Conservation (phyloP, 2,797 vertebrate species). For the Coregonus ussuriensis region DNA sequence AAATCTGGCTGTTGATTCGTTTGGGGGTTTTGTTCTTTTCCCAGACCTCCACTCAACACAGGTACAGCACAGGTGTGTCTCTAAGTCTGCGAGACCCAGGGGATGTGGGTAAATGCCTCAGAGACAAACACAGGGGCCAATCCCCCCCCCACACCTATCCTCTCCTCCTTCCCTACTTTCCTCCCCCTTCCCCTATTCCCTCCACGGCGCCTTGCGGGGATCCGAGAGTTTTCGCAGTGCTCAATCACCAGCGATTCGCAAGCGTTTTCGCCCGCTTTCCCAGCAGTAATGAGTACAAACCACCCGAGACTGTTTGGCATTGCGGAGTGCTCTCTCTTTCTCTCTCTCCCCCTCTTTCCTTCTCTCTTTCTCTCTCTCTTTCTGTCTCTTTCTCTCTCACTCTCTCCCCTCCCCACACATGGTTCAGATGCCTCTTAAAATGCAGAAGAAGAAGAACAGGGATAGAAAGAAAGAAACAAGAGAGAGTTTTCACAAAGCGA, state of each 20-base stretch:
- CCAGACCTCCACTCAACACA: conserved; percentile 1
- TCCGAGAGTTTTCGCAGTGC: conserved; percentile 40
- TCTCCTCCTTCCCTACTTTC: background rate
- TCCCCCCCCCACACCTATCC: background rate
- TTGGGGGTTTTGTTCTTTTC: background rate
- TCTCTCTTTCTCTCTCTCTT: background rate
- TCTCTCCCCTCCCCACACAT: conserved; percentile 11
- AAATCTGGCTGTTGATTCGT: background rate
- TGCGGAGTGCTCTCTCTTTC: background rate
- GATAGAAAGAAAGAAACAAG: conserved; percentile 15
- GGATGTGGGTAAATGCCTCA: conserved; percentile 41
- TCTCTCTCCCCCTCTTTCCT: background rate
- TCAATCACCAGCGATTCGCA: conserved; percentile 48
- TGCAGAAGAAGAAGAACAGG: conserved; percentile 10
- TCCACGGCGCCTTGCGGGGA: conserved; percentile 28
- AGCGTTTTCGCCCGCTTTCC: conserved; percentile 43
- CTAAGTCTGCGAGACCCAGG: conserved; percentile 17
- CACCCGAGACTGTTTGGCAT: conserved; percentile 42
- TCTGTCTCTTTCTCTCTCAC: background rate
- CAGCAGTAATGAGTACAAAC: conserved; percentile 63
- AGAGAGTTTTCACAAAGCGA: conserved; percentile 17
- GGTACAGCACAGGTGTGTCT: conserved; percentile 42
- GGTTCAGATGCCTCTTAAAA: conserved; percentile 31
- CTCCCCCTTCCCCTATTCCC: background rate
- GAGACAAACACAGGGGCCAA: conserved; percentile 42